phyloP scores from a whole-genome alignment of 2,113 vertebrate species.

The Indicator indicator region DNA sequence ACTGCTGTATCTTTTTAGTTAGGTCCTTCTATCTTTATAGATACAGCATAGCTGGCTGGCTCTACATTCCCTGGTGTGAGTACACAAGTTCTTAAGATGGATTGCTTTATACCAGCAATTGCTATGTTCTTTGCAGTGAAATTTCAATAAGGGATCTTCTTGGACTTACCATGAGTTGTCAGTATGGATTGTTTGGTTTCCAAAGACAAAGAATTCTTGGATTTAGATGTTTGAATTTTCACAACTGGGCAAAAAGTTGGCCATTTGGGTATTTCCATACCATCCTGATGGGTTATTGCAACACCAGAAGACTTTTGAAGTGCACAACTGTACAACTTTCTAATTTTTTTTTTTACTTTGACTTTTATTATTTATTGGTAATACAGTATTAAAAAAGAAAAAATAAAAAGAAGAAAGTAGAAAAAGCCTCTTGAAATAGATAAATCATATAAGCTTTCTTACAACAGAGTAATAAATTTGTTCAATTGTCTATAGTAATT shows the following conservation, averaged over 20 bases:
- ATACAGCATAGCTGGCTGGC: neutral
- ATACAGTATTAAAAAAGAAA: neutral
- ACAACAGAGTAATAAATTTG: neutral
- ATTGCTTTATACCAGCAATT: neutral
- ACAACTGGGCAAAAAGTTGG: neutral
- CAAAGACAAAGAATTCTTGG: neutral
- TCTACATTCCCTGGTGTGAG: neutral
- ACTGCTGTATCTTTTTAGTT: neutral
- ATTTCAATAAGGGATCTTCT: neutral
- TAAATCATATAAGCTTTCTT: neutral
- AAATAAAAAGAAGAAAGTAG: neutral
- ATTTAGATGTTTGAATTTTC: neutral
- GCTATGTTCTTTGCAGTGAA: neutral
- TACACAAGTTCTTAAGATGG: neutral
- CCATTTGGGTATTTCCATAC: neutral
- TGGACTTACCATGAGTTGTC: fast-evolving
- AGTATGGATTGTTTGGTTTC: neutral
- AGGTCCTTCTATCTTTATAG: neutral
- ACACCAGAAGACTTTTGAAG: neutral
- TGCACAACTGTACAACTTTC: neutral
- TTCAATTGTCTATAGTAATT: neutral
- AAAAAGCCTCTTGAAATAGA: neutral
- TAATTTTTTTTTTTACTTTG: neutral
- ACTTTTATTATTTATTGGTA: neutral
- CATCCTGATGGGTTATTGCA: neutral